Evolutionary conservation across 2,797 vertebrate species (phyloP).

Genomic region (Crax fasciolata): DNA sequence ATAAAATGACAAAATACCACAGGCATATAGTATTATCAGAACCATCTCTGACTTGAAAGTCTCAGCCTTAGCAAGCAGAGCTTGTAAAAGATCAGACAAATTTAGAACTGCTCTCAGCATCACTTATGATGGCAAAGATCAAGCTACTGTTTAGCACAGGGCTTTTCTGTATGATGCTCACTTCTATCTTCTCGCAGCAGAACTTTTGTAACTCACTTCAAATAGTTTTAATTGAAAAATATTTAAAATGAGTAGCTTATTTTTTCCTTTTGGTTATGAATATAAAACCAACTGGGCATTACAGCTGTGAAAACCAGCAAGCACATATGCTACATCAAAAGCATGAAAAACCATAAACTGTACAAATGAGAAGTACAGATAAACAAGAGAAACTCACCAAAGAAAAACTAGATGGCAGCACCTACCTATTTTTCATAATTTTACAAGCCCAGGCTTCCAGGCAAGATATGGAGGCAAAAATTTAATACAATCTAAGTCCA

Average conservation of each 20-base stretch:
- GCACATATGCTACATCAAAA: neutral
- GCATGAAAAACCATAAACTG: neutral
- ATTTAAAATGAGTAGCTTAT: neutral
- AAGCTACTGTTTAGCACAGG: neutral
- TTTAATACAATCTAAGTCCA: neutral
- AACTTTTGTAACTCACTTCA: neutral
- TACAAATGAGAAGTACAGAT: neutral
- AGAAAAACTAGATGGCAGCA: constrained; percentile 79
- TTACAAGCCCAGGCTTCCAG: constrained; percentile 5
- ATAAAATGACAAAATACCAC: neutral
- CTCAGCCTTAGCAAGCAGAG: neutral
- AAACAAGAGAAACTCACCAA: constrained; percentile 30
- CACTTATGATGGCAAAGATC: neutral
- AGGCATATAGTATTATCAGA: neutral
- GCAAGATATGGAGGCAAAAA: neutral
- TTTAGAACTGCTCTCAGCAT: neutral
- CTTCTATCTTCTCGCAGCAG: neutral
- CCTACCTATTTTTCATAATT: constrained; percentile 50
- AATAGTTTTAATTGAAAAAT: neutral
- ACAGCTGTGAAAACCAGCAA: neutral
- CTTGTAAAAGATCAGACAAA: neutral
- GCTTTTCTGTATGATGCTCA: neutral
- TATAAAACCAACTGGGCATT: neutral
- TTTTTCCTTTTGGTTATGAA: neutral
- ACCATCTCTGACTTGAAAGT: neutral